phyloP scores from a whole-genome alignment of 30 jellyfish, hydroid and myxozoan species.

The Haliclystus octoradiatus region DNA sequence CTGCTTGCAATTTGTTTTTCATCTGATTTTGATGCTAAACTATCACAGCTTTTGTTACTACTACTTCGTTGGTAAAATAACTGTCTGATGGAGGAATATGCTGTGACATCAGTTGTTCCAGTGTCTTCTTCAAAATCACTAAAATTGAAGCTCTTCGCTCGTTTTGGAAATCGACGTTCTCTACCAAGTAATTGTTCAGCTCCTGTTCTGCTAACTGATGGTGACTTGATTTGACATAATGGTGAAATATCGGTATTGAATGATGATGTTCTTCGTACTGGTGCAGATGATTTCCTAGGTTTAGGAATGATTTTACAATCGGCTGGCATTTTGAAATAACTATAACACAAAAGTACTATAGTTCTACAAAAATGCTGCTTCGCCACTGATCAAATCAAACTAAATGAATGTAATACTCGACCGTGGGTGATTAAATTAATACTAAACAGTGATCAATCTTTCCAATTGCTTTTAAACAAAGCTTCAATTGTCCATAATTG shows the following conservation, averaged over 20 bases:
- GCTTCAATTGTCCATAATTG: no score
- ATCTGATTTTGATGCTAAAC: background rate
- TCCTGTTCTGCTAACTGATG: background rate
- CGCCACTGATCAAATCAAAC: background rate
- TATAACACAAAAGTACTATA: background rate
- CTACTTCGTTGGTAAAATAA: background rate
- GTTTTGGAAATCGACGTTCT: background rate
- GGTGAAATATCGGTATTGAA: background rate
- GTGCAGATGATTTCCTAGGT: background rate
- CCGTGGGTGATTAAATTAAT: background rate
- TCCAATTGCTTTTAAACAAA: background rate
- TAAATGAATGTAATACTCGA: no score
- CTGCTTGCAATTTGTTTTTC: background rate
- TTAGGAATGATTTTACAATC: background rate
- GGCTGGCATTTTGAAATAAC: background rate
- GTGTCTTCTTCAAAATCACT: background rate
- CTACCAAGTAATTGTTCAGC: background rate
- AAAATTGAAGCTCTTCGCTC: background rate
- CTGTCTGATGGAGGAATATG: slow-evolving; percentile 1
- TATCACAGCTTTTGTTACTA: background rate
- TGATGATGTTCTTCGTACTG: background rate
- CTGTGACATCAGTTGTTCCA: background rate
- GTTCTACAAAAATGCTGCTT: no score
- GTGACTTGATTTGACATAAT: background rate
- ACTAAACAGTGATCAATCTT: background rate